These are phyloP conservation scores for Solea senegalensis DNA, from an alignment of 2,113 vertebrate genomes.

Conservation along the genomic window DNA sequence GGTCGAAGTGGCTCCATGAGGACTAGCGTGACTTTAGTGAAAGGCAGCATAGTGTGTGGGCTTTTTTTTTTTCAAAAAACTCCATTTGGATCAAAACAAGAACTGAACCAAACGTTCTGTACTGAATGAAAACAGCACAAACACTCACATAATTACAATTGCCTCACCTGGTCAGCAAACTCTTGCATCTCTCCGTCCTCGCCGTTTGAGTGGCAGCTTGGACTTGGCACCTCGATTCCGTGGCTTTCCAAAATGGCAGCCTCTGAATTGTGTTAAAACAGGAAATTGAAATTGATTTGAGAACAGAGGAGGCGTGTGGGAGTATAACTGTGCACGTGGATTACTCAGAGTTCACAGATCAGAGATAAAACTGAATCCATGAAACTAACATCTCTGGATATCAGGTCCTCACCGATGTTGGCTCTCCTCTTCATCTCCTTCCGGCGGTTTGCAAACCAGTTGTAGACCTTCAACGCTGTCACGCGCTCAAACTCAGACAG, in stretches of 20 bases:
- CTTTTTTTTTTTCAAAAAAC: no score
- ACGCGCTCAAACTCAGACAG: constrained; percentile 86
- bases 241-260: constrained; percentile 87
- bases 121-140: no score
- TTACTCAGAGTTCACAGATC: not conserved
- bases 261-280: constrained; percentile 68
- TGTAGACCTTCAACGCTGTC: constrained; percentile 86
- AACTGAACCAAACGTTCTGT: no score
- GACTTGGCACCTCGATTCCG: constrained; percentile 85
- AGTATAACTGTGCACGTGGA: not conserved
- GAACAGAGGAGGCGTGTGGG: not conserved
- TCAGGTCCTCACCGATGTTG: constrained; percentile 80
- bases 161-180: constrained; percentile 81
- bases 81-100: no score
- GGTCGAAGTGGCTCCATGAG: no score
- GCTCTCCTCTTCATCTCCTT: constrained; percentile 89
- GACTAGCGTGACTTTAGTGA: no score
- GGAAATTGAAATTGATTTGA: not conserved
- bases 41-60: no score
- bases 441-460: constrained; percentile 87
- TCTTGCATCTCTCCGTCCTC: constrained; percentile 84
- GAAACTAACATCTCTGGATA: not conserved
- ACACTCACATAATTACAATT: not conserved
- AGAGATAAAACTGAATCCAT: not conserved
- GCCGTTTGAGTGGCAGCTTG: constrained; percentile 84